Evolutionary conservation across 2,888 invertebrate species (phyloP).

Genomic region (Octodonta nipae): DNA sequence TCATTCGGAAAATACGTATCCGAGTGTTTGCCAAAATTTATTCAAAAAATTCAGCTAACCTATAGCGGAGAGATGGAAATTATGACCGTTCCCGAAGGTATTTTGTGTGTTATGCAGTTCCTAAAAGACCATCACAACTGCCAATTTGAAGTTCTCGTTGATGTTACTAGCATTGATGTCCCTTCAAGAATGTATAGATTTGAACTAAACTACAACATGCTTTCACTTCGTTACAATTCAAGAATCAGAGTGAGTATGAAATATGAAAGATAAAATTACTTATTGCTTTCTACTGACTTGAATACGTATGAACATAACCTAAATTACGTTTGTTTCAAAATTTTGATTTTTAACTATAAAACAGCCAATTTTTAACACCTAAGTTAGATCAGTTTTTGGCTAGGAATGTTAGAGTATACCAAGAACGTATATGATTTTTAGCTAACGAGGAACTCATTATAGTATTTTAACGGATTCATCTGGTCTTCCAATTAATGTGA

Average conservation of each 20-base stretch:
- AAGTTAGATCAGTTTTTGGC: no score
- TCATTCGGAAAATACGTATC: slow-evolving; percentile 81
- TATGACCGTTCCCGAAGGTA: slow-evolving; percentile 81
- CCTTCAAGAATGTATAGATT: slow-evolving; percentile 77
- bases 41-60: slow-evolving; percentile 83
- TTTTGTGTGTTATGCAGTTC: slow-evolving; percentile 82
- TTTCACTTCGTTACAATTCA: slow-evolving; percentile 81
- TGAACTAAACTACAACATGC: slow-evolving; percentile 82
- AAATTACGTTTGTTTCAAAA: no score
- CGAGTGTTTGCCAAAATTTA: slow-evolving; percentile 87
- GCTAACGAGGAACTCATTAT: no score
- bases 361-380: no score
- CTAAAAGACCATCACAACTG: slow-evolving; percentile 88
- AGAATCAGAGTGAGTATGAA: slow-evolving; percentile 87
- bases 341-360: no score
- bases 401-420: no score
- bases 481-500: no score
- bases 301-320: no score
- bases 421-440: no score
- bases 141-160: slow-evolving; percentile 77
- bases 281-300: no score
- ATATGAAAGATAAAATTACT: no score
- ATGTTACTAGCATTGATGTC: slow-evolving; percentile 68
- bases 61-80: slow-evolving; percentile 80
- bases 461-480: no score